Conservation (phyloP, 2,888 invertebrate species). For the Malthinus seriepunctatus region DNA sequence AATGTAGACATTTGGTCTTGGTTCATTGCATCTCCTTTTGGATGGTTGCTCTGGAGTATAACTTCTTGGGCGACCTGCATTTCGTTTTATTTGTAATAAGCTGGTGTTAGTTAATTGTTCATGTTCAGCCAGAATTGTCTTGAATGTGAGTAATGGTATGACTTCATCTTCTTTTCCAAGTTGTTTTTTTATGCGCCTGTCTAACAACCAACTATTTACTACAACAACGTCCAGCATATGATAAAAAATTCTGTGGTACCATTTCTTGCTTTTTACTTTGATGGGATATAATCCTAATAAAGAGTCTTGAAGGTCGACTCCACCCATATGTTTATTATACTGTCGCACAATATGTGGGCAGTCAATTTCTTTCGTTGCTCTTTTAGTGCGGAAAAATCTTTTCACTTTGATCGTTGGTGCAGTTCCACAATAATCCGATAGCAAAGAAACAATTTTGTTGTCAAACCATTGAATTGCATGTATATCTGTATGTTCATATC, state of each 20-base stretch:
- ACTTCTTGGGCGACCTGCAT: constrained; percentile 10
- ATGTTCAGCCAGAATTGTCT: not conserved
- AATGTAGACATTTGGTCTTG: not conserved
- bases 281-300: constrained; percentile 24
- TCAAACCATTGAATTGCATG: constrained; percentile 13
- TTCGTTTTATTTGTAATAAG: too few relatives aligned
- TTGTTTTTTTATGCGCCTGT: constrained; percentile 12
- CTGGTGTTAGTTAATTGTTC: too few relatives aligned
- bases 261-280: constrained; percentile 24
- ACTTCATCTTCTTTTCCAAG: constrained; percentile 4
- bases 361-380: constrained; percentile 8
- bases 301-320: constrained; percentile 23
- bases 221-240: constrained; percentile 22
- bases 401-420: constrained; percentile 15
- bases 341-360: constrained; percentile 12
- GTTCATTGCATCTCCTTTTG: constrained; percentile 8
- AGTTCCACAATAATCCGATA: constrained; percentile 19
- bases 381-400: constrained; percentile 17
- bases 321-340: constrained; percentile 24
- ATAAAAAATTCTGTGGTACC: constrained; percentile 28
- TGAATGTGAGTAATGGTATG: constrained; percentile 8
- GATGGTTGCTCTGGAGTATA: not conserved
- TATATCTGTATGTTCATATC: not conserved
- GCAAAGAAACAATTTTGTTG: constrained; percentile 13
- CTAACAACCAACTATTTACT: constrained; percentile 26